Evolutionary conservation across 2,888 invertebrate species (phyloP).

Genomic region (Phyto melanocephala): DNA sequence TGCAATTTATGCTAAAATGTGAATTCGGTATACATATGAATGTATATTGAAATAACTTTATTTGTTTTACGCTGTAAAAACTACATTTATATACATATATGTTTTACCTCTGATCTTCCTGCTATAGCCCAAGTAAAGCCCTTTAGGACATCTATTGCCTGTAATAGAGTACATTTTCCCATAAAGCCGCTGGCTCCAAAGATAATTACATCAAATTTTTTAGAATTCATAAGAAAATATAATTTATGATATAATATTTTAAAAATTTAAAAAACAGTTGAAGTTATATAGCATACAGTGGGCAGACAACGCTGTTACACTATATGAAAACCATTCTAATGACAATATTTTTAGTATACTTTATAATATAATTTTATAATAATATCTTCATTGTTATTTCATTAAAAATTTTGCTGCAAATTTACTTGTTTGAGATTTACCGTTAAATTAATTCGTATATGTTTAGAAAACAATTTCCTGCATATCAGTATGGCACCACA

Average conservation of each 20-base stretch:
- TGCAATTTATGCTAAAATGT: conserved; percentile 77
- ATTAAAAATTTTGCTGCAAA: background rate
- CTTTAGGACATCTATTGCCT: conserved; percentile 79
- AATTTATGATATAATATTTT: background rate
- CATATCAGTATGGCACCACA: background rate
- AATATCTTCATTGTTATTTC: too few relatives aligned
- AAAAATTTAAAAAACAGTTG: too few relatives aligned
- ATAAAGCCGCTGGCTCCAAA: conserved; percentile 95
- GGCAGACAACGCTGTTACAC: too few relatives aligned
- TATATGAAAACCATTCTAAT: too few relatives aligned
- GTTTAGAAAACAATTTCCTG: background rate
- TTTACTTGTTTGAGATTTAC: background rate
- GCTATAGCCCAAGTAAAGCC: conserved; percentile 90
- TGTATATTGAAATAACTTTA: background rate
- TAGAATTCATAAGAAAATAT: conserved; percentile 19
- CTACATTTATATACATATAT: too few relatives aligned
- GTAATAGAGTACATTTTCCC: conserved; percentile 88
- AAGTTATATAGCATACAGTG: too few relatives aligned
- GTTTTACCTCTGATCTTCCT: conserved; percentile 81
- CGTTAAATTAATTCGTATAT: background rate
- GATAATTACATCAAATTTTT: conserved; percentile 85
- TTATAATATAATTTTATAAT: too few relatives aligned
- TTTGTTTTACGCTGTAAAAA: too few relatives aligned
- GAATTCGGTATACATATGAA: background rate
- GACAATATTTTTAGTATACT: too few relatives aligned